Evolutionary conservation across 1,140 invertebrate species (phyloP), one percentile per base, ranked within the genome.

Genomic region (Acromyrmex echinatior): DNA sequence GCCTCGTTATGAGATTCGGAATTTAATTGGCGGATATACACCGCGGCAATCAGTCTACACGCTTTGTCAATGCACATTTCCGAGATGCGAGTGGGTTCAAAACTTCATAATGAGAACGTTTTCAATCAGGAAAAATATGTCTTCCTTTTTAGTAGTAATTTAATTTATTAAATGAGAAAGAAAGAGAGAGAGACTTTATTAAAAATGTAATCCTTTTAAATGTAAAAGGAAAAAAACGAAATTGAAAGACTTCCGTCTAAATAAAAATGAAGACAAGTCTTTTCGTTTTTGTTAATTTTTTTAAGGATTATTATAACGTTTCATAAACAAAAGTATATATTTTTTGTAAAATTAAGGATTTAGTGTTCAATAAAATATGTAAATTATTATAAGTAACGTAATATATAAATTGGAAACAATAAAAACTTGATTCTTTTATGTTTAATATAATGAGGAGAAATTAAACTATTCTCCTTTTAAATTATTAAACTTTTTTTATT

Each of bases 21-120:
- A 71, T 81, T 81, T 71, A 81, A 81, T 81, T 81, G 66, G 65
- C 51, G 78, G 16, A 71, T 60, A n/a, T 80, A 56, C 14, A 63
- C 28, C 53, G 21, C 21, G 35, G 16, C 53, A 81, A 60, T 68
- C 65, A 58, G 31, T n/a, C 5, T 25, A 35, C 39, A 58, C 12
- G 51, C 35, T 16, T 70, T 12, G 49, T 70, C 35, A 31, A 71
- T 35, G 35, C 51, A 49, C 31, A 45, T 71, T 71, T 70, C 51
- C 35, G 21, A 21, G 62, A 80, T 45, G 49, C 77, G 66, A 71
- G 35, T 16, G 39, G 21, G 10, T n/a, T 16, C 49, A 16, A 51
- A 81, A 28, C 28, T 71, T 58, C 10, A 9, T 81, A 81, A 81
- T 71, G 66, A 81, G 65, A n/a, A n/a, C 16, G 31, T 45, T 70